A percentile compares a stretch with the other conserved stretches of the same genome.
phyloP scores from a whole-genome alignment of 2,113 vertebrate genomes.

The Salminus brasiliensis region DNA sequence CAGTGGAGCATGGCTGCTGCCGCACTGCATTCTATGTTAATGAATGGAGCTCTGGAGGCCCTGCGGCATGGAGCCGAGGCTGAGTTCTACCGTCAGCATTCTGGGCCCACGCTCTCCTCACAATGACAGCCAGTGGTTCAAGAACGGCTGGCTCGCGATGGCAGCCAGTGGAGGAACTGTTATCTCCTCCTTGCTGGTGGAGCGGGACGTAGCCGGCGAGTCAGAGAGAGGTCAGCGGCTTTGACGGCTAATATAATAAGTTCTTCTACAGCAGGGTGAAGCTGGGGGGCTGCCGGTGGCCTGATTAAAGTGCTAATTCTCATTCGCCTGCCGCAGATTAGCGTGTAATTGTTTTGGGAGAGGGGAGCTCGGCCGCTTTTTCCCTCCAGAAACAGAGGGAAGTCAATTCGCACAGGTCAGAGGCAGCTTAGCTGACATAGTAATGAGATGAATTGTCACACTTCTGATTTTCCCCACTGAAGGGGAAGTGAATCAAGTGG shows the following conservation, averaged over 20 bases:
- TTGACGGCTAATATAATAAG: slow-evolving; percentile 62
- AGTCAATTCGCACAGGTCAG: slow-evolving; percentile 49
- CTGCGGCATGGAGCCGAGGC: slow-evolving; percentile 38
- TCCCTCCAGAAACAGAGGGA: slow-evolving; percentile 45
- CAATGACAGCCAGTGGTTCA: slow-evolving; percentile 15
- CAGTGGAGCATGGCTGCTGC: slow-evolving; percentile 46
- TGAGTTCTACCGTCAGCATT: slow-evolving; percentile 49
- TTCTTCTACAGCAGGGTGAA: slow-evolving; percentile 63
- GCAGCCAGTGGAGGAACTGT: slow-evolving; percentile 48
- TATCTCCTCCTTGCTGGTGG: slow-evolving; percentile 16
- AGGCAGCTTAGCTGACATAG: slow-evolving; percentile 55
- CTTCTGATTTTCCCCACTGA: slow-evolving; percentile 45
- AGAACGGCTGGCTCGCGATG: slow-evolving; percentile 45
- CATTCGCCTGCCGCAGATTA: slow-evolving; percentile 75
- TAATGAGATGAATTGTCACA: slow-evolving; percentile 55
- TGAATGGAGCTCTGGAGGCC: slow-evolving; percentile 55
- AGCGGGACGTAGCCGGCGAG: slow-evolving; percentile 42
- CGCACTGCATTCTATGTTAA: slow-evolving; percentile 58
- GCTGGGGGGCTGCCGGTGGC: slow-evolving; percentile 60
- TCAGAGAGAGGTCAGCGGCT: slow-evolving; percentile 63
- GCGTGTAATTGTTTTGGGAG: slow-evolving; percentile 77
- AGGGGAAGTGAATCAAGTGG: slow-evolving; percentile 54
- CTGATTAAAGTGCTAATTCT: slow-evolving; percentile 72
- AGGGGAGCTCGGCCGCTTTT: slow-evolving; percentile 55
- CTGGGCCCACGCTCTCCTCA: slow-evolving; percentile 35